Evolutionary conservation across 2,113 vertebrate species (phyloP).

Genomic region (Rhegmatorhina hoffmannsi): DNA sequence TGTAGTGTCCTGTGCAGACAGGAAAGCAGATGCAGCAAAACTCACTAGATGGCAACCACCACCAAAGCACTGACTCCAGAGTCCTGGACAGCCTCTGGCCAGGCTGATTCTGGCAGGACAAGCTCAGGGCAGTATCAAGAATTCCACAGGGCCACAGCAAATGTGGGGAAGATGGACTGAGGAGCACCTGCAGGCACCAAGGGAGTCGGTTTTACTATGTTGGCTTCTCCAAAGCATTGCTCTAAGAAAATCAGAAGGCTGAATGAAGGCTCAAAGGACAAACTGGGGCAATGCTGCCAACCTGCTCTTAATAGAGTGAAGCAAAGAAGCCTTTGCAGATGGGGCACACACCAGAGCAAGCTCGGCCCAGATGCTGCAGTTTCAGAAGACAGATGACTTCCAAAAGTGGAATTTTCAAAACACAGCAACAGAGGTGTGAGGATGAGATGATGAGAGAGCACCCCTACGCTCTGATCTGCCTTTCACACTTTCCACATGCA

Average conservation of each 20-base stretch:
- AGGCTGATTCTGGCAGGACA: background rate
- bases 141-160: background rate
- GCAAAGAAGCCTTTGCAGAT: background rate
- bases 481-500: background rate
- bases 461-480: background rate
- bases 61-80: background rate
- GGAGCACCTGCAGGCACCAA: background rate
- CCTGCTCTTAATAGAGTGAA: background rate
- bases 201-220: fast-evolving
- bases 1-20: background rate
- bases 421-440: background rate
- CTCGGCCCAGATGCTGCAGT: background rate
- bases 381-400: background rate
- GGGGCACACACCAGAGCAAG: background rate
- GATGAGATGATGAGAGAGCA: background rate
- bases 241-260: background rate
- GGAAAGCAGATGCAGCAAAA: background rate
- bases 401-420: background rate
- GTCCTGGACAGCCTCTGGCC: background rate
- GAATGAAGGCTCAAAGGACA: background rate
- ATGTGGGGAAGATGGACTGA: background rate
- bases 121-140: background rate
- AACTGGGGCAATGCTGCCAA: background rate
- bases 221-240: background rate
- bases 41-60: constrained; percentile 55